These are phyloP conservation scores for Centropristis striata DNA, from an alignment of 2,113 vertebrate species.

Conservation along the genomic window DNA sequence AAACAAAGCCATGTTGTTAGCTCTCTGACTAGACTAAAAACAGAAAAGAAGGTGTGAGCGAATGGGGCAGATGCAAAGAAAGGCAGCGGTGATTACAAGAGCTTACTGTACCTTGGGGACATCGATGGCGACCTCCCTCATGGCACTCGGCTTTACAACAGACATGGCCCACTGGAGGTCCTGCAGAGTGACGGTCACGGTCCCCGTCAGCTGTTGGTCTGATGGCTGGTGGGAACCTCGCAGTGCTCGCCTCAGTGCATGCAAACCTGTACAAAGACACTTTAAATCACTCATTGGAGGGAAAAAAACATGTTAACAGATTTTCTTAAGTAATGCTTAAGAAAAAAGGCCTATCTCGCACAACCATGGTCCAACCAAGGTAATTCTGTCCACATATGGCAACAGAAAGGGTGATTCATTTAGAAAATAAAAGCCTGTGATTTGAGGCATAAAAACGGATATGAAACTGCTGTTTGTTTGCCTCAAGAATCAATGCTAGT, in stretches of 20 bases:
- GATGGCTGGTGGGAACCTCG: slow-evolving; percentile 68
- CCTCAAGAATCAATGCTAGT: slow-evolving; percentile 26
- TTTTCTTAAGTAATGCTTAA: not conserved
- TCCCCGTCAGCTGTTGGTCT: slow-evolving; percentile 86
- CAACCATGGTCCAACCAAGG: not conserved
- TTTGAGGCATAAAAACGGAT: slow-evolving; percentile 13
- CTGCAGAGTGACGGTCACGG: slow-evolving; percentile 87
- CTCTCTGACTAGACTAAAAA: not conserved
- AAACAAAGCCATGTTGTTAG: not conserved
- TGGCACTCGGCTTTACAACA: slow-evolving; percentile 95
- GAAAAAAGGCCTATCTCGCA: not conserved
- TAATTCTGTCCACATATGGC: not conserved
- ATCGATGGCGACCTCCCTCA: slow-evolving; percentile 97
- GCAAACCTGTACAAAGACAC: slow-evolving; percentile 85
- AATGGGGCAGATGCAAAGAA: no score
- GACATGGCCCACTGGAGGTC: slow-evolving; percentile 94
- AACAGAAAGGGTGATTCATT: slow-evolving; percentile 20
- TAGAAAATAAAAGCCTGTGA: slow-evolving; percentile 13
- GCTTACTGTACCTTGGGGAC: slow-evolving; percentile 90
- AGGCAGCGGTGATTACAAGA: not conserved
- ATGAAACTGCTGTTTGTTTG: slow-evolving; percentile 34
- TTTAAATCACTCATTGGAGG: not conserved
- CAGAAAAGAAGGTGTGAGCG: no score
- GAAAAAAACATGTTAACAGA: not conserved
- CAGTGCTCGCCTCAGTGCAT: slow-evolving; percentile 87